Percentiles rank a stretch among this genome's conserved stretches.
These are phyloP conservation scores for Platysternon megacephalum DNA, from an alignment of 2,113 vertebrate genomes.

Conservation along the genomic window DNA sequence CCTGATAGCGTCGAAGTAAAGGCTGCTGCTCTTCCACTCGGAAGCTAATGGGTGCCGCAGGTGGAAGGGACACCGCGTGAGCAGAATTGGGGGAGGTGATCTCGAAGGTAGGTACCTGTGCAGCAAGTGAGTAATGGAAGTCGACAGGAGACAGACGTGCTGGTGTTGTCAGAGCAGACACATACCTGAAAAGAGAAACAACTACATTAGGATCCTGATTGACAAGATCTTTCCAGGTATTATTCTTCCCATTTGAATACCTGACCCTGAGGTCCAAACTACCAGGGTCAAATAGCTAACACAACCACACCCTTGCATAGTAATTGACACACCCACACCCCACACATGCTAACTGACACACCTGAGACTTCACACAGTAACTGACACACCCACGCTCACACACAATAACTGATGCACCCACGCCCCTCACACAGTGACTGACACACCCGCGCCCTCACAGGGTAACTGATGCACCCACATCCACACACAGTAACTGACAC, in stretches of 20 bases:
- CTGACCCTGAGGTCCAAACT: rapidly evolving
- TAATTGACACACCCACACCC: no score
- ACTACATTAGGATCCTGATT: neutral
- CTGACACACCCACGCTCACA: no score
- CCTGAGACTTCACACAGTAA: no score
- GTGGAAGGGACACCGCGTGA: slow-evolving; percentile 93
- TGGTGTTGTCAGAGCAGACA: slow-evolving; percentile 97
- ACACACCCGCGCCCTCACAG: no score
- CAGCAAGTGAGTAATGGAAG: slow-evolving; percentile 94
- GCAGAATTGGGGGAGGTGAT: slow-evolving; percentile 95
- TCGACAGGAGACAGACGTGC: slow-evolving; percentile 95
- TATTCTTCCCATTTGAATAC: rapidly evolving
- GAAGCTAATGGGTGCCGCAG: slow-evolving; percentile 89
- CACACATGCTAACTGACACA: no score
- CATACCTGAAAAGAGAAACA: slow-evolving; percentile 85
- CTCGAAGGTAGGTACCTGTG: slow-evolving; percentile 96
- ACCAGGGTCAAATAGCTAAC: rapidly evolving
- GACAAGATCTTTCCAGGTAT: rapidly evolving
- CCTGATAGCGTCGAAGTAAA: slow-evolving; percentile 89
- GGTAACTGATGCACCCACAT: no score
- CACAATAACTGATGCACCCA: no score
- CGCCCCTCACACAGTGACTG: no score
- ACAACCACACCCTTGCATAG: neutral
- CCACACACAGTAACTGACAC: no score
- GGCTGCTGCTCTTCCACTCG: slow-evolving; percentile 92